Evolutionary conservation across 2,113 vertebrate species (phyloP).

Genomic region (Rhinichthys klamathensis): DNA sequence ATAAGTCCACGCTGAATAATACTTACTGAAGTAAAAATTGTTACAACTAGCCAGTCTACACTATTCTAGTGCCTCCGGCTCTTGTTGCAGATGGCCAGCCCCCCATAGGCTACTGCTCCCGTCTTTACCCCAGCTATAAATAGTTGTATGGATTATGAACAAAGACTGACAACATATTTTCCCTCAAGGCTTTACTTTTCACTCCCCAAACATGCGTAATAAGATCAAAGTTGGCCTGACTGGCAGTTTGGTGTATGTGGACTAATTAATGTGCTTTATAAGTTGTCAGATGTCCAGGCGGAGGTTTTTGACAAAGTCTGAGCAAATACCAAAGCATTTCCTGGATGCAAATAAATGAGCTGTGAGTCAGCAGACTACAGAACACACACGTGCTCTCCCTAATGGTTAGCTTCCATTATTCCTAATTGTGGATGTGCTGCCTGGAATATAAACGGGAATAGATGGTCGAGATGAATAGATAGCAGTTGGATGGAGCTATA

Average conservation of each 20-base stretch:
- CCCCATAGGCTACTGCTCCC: too few species aligned
- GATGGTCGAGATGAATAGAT: slow-evolving; percentile 32
- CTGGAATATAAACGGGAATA: slow-evolving; percentile 15
- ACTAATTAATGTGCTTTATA: slow-evolving; percentile 37
- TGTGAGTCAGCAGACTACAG: slow-evolving; percentile 28
- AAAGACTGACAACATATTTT: slow-evolving; percentile 3
- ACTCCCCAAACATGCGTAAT: not conserved
- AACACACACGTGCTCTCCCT: not conserved
- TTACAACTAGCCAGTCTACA: not conserved
- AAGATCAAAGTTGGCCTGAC: slow-evolving; percentile 13
- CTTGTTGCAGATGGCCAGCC: not conserved
- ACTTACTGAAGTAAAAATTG: not conserved
- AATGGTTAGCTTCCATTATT: slow-evolving; percentile 36
- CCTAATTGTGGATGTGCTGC: slow-evolving; percentile 32
- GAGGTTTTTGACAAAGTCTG: slow-evolving; percentile 10
- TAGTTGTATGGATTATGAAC: slow-evolving; percentile 6
- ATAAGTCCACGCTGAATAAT: not conserved
- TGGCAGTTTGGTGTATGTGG: slow-evolving; percentile 16
- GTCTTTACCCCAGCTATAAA: not conserved
- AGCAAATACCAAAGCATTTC: slow-evolving; percentile 14
- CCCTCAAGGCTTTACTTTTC: slow-evolving; percentile 5
- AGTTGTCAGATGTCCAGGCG: slow-evolving; percentile 19
- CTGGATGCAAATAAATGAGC: slow-evolving; percentile 34
- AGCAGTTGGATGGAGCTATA: slow-evolving; percentile 25
- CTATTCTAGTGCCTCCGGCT: not conserved